These are phyloP conservation scores for Eira barbara DNA, from an alignment of 2,113 vertebrate genomes.

Conservation along the genomic window DNA sequence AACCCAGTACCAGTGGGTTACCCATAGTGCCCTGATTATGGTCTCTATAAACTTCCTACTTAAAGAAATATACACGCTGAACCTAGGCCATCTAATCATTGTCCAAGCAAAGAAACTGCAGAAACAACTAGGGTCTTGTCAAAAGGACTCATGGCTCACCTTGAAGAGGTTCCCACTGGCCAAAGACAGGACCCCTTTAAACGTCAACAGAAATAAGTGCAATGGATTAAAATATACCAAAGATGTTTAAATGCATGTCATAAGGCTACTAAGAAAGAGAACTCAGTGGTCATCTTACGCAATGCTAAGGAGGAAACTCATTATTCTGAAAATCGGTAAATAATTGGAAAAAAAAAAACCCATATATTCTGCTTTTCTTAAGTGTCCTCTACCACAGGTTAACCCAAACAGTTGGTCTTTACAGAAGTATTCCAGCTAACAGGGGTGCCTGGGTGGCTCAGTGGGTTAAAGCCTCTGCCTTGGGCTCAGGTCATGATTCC, in stretches of 20 bases:
- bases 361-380: background rate
- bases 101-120: background rate
- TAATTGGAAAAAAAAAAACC: background rate
- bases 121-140: background rate
- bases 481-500: no score
- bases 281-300: background rate
- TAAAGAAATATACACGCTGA: background rate
- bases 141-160: background rate
- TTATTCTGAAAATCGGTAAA: background rate
- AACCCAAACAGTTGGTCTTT: background rate
- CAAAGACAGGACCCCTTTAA: background rate
- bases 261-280: background rate
- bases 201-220: background rate
- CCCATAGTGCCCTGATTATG: no score
- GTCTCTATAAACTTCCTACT: background rate
- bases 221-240: background rate
- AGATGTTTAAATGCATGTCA: background rate
- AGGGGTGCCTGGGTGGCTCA: no score
- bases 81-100: background rate
- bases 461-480: no score
- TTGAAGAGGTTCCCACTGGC: background rate
- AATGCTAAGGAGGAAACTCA: background rate
- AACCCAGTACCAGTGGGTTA: no score
- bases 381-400: background rate
- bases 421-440: background rate